These are phyloP conservation scores for Caenorhabditis imperialis DNA, from an alignment of 2,888 invertebrate species.

Conservation along the genomic window DNA sequence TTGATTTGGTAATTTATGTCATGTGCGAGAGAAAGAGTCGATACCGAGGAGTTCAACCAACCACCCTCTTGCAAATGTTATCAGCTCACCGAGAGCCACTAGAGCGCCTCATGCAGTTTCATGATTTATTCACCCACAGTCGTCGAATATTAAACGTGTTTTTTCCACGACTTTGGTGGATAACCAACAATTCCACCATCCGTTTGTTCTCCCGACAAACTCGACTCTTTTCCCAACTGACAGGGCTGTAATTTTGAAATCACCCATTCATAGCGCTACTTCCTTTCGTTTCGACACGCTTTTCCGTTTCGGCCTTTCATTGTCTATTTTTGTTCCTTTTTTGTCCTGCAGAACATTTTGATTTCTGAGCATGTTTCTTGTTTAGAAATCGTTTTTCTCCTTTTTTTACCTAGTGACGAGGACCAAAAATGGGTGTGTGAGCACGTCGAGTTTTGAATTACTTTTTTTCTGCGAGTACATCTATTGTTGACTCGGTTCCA, in stretches of 20 bases:
- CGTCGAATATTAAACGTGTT: slow-evolving; percentile 36
- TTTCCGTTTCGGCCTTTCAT: background rate
- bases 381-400: slow-evolving; percentile 7
- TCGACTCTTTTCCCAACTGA: no score
- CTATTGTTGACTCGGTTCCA: slow-evolving; percentile 24
- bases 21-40: slow-evolving; percentile 20
- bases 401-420: background rate
- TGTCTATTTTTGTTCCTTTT: background rate
- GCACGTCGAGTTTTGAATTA: slow-evolving; percentile 44
- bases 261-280: no score
- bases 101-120: slow-evolving; percentile 3
- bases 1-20: slow-evolving; percentile 53
- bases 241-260: no score
- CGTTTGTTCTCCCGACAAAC: no score
- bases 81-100: slow-evolving; percentile 31
- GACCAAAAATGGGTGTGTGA: slow-evolving; percentile 24
- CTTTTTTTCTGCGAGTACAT: slow-evolving; percentile 16
- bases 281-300: no score
- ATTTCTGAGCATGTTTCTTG: slow-evolving; percentile 10
- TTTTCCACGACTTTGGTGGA: slow-evolving; percentile 19
- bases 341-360: slow-evolving; percentile 13
- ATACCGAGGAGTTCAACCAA: slow-evolving; percentile 3
- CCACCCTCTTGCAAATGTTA: slow-evolving; percentile 24
- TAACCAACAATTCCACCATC: slow-evolving; percentile 22
- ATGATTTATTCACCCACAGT: slow-evolving; percentile 25